Evolutionary conservation across 2,888 invertebrate genomes (phyloP).

Genomic region (Agrypnus murinus): DNA sequence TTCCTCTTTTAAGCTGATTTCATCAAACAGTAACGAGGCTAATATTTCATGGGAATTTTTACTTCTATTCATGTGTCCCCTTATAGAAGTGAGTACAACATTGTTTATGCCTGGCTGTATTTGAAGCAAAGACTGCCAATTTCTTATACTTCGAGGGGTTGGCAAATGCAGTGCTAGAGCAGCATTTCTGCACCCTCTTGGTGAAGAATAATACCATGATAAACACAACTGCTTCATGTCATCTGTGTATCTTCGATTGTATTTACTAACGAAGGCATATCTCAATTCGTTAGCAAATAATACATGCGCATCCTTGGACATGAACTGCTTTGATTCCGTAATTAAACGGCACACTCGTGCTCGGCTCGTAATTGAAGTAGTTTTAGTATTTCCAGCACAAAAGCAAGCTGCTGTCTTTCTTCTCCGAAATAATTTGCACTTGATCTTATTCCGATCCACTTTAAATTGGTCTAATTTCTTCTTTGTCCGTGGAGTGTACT

Average conservation of each 20-base stretch:
- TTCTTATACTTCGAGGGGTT: constrained; percentile 38
- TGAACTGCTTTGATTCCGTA: no score
- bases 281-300: no score
- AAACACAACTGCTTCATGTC: constrained; percentile 38
- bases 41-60: no score
- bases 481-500: no score
- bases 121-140: constrained; percentile 28
- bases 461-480: no score
- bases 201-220: constrained; percentile 38
- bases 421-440: no score
- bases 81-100: constrained; percentile 30
- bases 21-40: constrained; percentile 39
- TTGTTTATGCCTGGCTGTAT: constrained; percentile 30
- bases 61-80: constrained; percentile 12
- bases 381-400: no score
- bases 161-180: constrained; percentile 26
- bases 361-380: no score
- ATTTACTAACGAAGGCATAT: no score
- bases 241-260: constrained; percentile 27
- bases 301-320: not conserved
- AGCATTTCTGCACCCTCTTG: constrained; percentile 34
- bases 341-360: no score
- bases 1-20: constrained; percentile 12
- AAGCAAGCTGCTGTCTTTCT: no score
- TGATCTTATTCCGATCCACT: no score